Evolutionary conservation across 2,797 vertebrate species (phyloP), one percentile per base, ranked within the genome.

Genomic region (Melanotaenia pygmaea): DNA sequence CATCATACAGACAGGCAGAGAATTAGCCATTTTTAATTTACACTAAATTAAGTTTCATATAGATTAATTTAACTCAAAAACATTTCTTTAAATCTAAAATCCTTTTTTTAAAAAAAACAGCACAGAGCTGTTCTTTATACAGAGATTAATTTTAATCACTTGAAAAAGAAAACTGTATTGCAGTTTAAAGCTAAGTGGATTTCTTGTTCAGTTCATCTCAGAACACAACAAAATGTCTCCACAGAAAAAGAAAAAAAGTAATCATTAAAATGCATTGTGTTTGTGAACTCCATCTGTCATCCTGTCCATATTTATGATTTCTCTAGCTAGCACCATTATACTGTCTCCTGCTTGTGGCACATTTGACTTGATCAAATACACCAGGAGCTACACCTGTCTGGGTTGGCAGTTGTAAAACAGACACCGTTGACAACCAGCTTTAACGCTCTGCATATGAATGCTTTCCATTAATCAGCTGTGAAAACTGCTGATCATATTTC

Each of bases 261-360:
- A 51, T 45, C 28, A 77, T 80, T 64, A 70, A 82, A 70, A 87
- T 86, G 54, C 53, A 85, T 67, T 45, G 34, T 45, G 67, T 74
- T 61, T 72, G 37, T 67, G 60, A 38, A n/a, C 35, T 75, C 86
- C 81, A 78, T 85, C 86, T 90, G 86, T 60, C 67, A 63, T 20
- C 67, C 68, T 83, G 59, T 64, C 68, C 72, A 87, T 89, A 86
- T 91, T 79, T 59, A 88, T 79, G 22, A 75, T 35, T 32, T 61
- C 45, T 70, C 26, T 57, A 14, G 28, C 54, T 50, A 71, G 63
- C 12, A 32, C 13, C 51, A 57, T 37, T 47, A 43, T 13, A 57
- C n/a, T 35, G 26, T 40, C 26, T 13, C 8, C 62, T 18, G 28
- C 70, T 72, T 43, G 62, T 81, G 18, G 43, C 43, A 45, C 18